A percentile compares a stretch with the other conserved stretches of the same genome.
phyloP scores from a whole-genome alignment of 2,113 vertebrate genomes.

The Nipponia nippon region DNA sequence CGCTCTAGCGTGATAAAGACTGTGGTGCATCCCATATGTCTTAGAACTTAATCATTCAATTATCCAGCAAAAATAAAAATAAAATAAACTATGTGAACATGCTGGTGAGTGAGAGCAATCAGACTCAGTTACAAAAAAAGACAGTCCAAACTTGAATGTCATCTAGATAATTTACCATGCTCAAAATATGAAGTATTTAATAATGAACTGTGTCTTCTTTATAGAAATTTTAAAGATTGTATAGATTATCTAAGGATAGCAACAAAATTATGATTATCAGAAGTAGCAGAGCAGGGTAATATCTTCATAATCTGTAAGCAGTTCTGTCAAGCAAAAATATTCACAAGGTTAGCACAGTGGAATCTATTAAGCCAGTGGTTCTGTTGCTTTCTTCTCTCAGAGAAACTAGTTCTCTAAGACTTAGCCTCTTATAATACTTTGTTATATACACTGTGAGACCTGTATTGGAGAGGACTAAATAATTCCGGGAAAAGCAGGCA shows the following conservation, averaged over 20 bases:
- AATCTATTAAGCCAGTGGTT: background rate
- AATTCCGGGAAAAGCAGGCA: background rate
- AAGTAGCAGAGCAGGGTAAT: background rate
- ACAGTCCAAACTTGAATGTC: background rate
- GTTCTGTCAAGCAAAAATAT: background rate
- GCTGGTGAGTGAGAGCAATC: background rate
- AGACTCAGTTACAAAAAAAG: background rate
- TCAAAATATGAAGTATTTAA: background rate
- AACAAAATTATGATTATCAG: background rate
- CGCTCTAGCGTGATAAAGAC: background rate
- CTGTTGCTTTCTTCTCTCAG: background rate
- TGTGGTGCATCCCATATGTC: background rate
- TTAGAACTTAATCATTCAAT: background rate
- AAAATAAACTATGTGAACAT: background rate
- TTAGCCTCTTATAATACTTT: background rate
- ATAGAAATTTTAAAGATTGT: background rate
- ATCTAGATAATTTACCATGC: background rate
- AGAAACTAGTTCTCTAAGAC: background rate
- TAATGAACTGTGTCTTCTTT: background rate
- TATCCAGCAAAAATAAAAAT: background rate
- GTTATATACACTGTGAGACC: background rate
- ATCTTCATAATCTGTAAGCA: background rate
- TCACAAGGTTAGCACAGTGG: background rate
- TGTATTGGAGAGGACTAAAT: background rate
- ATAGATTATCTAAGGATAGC: background rate